Base-by-base conservation (phyloP, 2,888 invertebrate genomes). In the Hipparchia sbordonii region DNA sequence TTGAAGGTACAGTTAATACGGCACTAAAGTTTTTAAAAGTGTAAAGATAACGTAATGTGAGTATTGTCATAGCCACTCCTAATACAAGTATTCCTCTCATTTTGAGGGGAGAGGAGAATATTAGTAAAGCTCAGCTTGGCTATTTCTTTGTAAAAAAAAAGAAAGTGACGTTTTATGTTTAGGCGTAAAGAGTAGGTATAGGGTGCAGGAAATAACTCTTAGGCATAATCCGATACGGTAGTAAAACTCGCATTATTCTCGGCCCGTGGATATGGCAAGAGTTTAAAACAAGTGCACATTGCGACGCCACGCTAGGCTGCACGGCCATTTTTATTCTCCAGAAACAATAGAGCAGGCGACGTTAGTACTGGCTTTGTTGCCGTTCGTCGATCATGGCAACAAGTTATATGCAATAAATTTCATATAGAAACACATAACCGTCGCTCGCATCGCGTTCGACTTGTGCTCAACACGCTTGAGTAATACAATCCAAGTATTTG, bases 361-460 rank as follows among this genome's bases (percentile, higher is more conserved):
- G 86, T 84, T 85, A 84, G 80, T 82, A 85, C 85, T 84, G 85
- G 86, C 85, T 87, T 85, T 83, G 87, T 87, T 83, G 84, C 86
- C 85, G 84, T 82, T 88, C 82, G 85, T 86, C 89, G 86, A 90
- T 91, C 89, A 87, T 85, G 85, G 87, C 84, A 86, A 86, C 88
- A 85, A 91, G 91, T 92, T 90, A 92, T 87, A 89, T 80, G 89
- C 91, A 88, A 92, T 93, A 91, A 93, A 92, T 92, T 90, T 85
- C 79, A 91, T 92, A 91, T 85, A 79, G 82, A 85, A 84, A 85
- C 88, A 90, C 90, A 90, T 89, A 92, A 90, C 90, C 89, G 84
- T 89, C 91, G 90, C 89, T 90, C 82, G 85, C 74, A 83, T 86
- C 82, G 81, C 84, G 79, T 80, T 81, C 79, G 80, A 79, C 78